Base-by-base conservation (phyloP, 1,140 invertebrate genomes). In the fruit fly (Drosophila melanogaster) region DNA sequence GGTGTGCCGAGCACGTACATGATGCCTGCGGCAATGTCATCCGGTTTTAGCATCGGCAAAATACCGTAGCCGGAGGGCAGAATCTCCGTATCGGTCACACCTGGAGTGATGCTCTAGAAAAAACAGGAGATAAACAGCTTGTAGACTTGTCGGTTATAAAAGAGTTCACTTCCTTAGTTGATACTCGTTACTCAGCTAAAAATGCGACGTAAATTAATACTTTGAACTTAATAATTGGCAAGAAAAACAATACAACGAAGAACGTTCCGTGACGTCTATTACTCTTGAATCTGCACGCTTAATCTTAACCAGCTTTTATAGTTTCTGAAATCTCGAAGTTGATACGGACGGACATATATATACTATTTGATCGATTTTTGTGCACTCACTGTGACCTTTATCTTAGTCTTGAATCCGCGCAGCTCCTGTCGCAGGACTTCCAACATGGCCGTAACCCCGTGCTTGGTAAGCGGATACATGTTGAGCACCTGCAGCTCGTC, bases 361-460 rank as follows among this genome's bases (percentile, higher is more conserved):
- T 22, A 22, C 19, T 22, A 22, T 22, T 22, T 22, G 19, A 22
- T 3, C 19, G 19, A 22, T n/a, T n/a, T n/a, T 22, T 22, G 19
- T 26, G 12, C 3, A 79, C 90, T 92, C 90, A 94, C 94, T 41
- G 94, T 94, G 3, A 95, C 92, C 90, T 94, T 93, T 50, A 95
- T 94, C 44, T 94, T 93, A 17, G 92, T 93, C 30, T 94, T 93
- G 10, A 92, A 64, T 2, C 91, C 92, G 1, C 91, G 72, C 3
- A 95, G 79, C 85, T 95, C 95, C 46, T 93, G 92, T 47, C 94
- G 92, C 7, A 95, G 73, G 0, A 93, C 92, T 79, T 95, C 94
- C 0, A 93, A 93, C 3, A 95, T 75, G 2, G 93, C 94, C 3
- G 92, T 94, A 0, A 95, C 93, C 12, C 94, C 94, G 79, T 93